These are phyloP conservation scores for Agrotis clavis DNA, from an alignment of 2,888 invertebrate species.

Conservation along the genomic window DNA sequence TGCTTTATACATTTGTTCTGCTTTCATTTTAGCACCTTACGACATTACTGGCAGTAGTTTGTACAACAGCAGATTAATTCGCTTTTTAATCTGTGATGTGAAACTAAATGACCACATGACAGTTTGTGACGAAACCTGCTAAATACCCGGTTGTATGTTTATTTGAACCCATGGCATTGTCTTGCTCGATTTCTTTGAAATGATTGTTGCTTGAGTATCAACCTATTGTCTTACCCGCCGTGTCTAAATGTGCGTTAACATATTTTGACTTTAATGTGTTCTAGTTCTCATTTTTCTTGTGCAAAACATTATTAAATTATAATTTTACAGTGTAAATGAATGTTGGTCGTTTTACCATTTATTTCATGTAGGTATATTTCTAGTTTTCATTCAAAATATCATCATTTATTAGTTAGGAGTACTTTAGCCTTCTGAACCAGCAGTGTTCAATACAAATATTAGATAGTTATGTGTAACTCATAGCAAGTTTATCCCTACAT, in stretches of 20 bases:
- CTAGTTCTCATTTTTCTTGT: constrained; percentile 22
- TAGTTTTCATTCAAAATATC: constrained; percentile 12
- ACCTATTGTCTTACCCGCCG: constrained; percentile 21
- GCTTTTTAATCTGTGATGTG: constrained; percentile 49
- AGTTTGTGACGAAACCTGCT: constrained; percentile 51
- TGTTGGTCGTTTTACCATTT: constrained; percentile 15
- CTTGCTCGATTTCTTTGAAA: constrained; percentile 47
- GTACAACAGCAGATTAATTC: constrained; percentile 54
- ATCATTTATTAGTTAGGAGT: neutral
- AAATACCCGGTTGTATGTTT: constrained; percentile 48
- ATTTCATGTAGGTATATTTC: constrained; percentile 2
- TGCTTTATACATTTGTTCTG: constrained; percentile 82
- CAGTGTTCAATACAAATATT: constrained; percentile 3
- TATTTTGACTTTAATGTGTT: constrained; percentile 18
- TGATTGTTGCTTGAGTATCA: constrained; percentile 45
- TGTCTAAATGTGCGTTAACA: constrained; percentile 40
- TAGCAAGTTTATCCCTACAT: neutral
- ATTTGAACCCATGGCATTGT: constrained; percentile 41
- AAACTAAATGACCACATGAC: constrained; percentile 37
- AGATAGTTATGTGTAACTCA: neutral
- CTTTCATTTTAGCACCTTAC: constrained; percentile 83
- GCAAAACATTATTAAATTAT: constrained; percentile 15
- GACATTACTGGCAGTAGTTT: constrained; percentile 65
- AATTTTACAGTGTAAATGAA: constrained; percentile 2
- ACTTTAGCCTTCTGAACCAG: neutral